Conservation (phyloP, 2,797 vertebrate species). For the Molossus alvarezi region DNA sequence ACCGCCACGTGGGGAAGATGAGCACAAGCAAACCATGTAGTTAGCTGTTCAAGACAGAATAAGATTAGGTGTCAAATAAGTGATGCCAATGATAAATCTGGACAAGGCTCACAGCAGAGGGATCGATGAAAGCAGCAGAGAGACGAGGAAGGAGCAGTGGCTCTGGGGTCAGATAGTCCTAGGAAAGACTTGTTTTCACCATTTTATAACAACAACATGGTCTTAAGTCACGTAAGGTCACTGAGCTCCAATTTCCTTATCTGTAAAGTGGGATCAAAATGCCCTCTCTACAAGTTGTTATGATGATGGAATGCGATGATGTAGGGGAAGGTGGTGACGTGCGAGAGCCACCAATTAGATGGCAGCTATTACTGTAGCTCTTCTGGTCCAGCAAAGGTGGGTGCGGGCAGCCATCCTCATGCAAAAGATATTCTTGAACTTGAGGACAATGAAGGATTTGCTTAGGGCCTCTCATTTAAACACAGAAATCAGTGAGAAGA, state of each 20-base stretch:
- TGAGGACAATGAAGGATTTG: background rate
- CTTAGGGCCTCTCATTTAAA: background rate
- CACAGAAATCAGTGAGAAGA: background rate
- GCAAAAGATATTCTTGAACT: background rate
- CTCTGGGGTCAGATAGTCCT: background rate
- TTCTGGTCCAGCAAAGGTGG: background rate
- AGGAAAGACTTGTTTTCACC: background rate
- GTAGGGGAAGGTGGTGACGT: background rate
- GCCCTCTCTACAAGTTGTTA: background rate
- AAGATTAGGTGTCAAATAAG: conserved; percentile 36
- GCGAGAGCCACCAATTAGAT: background rate
- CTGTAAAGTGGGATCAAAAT: conserved; percentile 13
- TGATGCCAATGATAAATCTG: conserved; percentile 9
- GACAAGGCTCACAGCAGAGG: conserved; percentile 22
- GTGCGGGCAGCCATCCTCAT: background rate
- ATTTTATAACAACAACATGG: background rate
- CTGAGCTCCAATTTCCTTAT: background rate
- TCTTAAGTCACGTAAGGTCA: background rate
- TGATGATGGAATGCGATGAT: background rate
- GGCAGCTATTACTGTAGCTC: background rate
- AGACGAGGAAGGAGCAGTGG: background rate
- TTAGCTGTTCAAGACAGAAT: background rate
- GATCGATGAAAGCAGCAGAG: background rate
- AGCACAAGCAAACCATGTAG: background rate
- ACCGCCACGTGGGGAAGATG: background rate